These are phyloP conservation scores for Nesogale talazaci DNA, from an alignment of 2,113 vertebrate genomes.

Conservation along the genomic window DNA sequence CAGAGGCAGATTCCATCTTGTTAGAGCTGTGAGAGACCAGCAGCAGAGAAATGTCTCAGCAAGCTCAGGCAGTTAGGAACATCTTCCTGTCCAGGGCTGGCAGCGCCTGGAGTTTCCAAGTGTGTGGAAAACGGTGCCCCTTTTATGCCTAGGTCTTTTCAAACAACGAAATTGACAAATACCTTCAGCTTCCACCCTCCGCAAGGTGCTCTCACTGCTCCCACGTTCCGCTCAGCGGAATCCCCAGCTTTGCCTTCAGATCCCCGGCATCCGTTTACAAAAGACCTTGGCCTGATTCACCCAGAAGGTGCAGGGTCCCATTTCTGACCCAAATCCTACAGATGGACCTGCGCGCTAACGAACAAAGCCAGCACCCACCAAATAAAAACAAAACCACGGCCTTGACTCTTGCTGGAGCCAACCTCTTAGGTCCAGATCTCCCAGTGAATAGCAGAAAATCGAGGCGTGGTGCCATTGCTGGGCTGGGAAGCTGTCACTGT, in stretches of 20 bases:
- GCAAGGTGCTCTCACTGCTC: slow-evolving; percentile 58
- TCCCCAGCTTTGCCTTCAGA: slow-evolving; percentile 54
- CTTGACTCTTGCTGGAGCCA: slow-evolving; percentile 58
- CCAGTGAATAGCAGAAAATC: slow-evolving; percentile 81
- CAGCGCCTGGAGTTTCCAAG: slow-evolving; percentile 75
- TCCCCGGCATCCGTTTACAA: slow-evolving; percentile 76
- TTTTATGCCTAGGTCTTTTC: slow-evolving; percentile 54
- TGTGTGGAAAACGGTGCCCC: slow-evolving; percentile 81
- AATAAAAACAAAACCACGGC: background rate
- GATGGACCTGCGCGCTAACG: background rate
- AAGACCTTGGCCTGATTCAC: slow-evolving; percentile 66
- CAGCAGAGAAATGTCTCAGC: slow-evolving; percentile 83
- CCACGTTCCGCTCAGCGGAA: slow-evolving; percentile 66
- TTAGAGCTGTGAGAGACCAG: slow-evolving; percentile 88
- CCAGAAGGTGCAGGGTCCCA: slow-evolving; percentile 59
- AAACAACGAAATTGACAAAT: slow-evolving; percentile 70
- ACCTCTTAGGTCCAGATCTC: slow-evolving; percentile 78
- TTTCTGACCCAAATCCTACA: slow-evolving; percentile 72
- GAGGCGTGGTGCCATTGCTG: slow-evolving; percentile 66
- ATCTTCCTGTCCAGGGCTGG: slow-evolving; percentile 75
- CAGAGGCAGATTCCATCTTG: slow-evolving; percentile 90
- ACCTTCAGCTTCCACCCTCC: slow-evolving; percentile 73
- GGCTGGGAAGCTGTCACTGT: slow-evolving; percentile 75
- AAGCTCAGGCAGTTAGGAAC: slow-evolving; percentile 86
- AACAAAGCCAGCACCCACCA: background rate